Conservation (phyloP, 2,797 vertebrate species). For the Kryptopterus vitreolus region DNA sequence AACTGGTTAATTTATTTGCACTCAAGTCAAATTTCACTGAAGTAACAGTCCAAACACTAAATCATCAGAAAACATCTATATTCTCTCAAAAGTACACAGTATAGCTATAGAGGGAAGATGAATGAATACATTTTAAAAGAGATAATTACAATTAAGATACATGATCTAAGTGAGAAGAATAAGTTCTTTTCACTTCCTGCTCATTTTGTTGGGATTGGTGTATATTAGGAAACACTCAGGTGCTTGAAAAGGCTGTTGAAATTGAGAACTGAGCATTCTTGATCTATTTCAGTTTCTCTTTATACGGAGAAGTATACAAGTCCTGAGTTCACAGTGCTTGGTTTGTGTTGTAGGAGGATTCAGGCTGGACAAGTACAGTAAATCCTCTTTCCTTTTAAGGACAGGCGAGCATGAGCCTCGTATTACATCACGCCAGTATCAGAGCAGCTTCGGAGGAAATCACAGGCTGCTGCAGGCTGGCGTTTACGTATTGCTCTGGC, state of each 20-base stretch:
- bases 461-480: slow-evolving; percentile 1
- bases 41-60: too few relatives aligned
- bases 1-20: too few relatives aligned
- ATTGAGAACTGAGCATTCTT: not conserved
- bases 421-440: not conserved
- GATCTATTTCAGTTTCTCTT: not conserved
- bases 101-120: not conserved
- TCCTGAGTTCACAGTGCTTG: not conserved
- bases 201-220: not conserved
- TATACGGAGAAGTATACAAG: not conserved
- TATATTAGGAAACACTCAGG: not conserved
- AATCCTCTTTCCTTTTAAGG: slow-evolving; percentile 29
- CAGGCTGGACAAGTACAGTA: not conserved
- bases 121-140: not conserved
- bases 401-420: not conserved
- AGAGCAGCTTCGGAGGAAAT: slow-evolving; percentile 14
- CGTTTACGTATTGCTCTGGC: slow-evolving; percentile 8
- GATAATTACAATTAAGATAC: not conserved
- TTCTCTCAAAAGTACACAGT: not conserved
- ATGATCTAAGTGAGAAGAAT: not conserved
- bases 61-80: not conserved
- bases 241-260: not conserved
- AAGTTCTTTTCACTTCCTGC: not conserved
- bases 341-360: not conserved
- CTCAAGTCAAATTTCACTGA: too few relatives aligned